Evolutionary conservation across 2,888 invertebrate species (phyloP), one percentile per base, ranked within the genome.

Genomic region (Eledona agricola): DNA sequence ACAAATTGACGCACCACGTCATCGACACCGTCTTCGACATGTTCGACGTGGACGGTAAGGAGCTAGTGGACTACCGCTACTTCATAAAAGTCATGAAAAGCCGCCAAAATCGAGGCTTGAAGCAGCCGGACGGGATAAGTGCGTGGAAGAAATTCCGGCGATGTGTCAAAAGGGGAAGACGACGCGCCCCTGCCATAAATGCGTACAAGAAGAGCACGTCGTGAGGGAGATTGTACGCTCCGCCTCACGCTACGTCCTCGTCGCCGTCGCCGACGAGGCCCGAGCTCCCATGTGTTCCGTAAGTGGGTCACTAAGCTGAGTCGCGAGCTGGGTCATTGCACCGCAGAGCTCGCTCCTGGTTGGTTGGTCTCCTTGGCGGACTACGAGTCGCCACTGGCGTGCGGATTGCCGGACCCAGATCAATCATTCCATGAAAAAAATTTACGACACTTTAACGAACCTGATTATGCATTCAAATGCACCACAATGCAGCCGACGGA

Each of bases 61-160:
- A 94, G 0, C 83, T 90, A 68, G 82, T 96, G 59, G 92, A 91
- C 69, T 95, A 96, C 75, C 87, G 90, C 72, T 96, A 96, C 77
- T 96, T 96, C 76, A 93, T 96, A 55, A 93, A 92, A 42, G 93
- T 96, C 66, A 96, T 96, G 95, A 93, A 93, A 78, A 95, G 96
- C 76, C 82, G 96, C 25, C 79, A 95, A 47, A 93, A 94, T 73
- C 81, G 96, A 43, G 96, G 96, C 35, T 91, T 94, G 70, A 92
- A 90, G 84, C 87, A 90, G 0, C 87, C 86, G 64, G 84, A 87
- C 26, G 88, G 89, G 74, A 87, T 85, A 63, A 90, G 90, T 76
- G 90, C 90, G 12, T 93, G 91, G 91, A 89, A 91, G 55, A 88
- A 89, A 4, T 93, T 93, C 79, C 93, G 90, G 71, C 80, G 83